Base-by-base conservation (phyloP, 2,113 vertebrate species). In the Strigops habroptila region DNA sequence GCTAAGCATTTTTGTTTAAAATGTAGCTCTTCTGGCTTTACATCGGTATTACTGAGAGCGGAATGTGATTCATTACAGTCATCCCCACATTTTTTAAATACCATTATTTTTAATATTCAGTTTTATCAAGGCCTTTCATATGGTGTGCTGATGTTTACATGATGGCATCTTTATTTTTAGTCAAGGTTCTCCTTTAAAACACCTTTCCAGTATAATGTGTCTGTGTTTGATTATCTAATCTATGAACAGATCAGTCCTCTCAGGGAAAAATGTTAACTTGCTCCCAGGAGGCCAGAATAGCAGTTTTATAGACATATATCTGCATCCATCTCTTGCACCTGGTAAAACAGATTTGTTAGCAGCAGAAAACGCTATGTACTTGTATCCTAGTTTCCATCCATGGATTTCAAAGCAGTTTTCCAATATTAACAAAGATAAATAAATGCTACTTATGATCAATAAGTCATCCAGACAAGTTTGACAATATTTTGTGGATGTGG, bases 161-260 rank as follows among this genome's bases (percentile, higher is more conserved):
- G 70, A 75, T 81, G 49, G 63, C 31, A 85, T 74, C 57, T 85
- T 89, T 93, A 87, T 94, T 96, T 95, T 94, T 75, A 92, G 91
- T 55, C 78, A 89, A 88, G 68, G 41, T 73, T 97, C 84, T 96
- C 87, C 91, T 96, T 95, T 95, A 94, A 96, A 97, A 90, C 88
- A 95, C 86, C 91, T 96, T 97, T 88, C 62, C 2, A 0, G 25
- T 73, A 78, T 78, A 92, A 92, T 75, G 51, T 8, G 12, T 69
- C 60, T 82, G 24, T 91, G 75, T 87, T 90, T 97, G 95, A 95
- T 91, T 97, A 93, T 89, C 95, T 97, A 93, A 95, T 96, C 93
- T 96, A 74, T 67, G 78, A 96, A 71, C 81, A 96, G 81, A 97
- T 96, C 95, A 95, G 75, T 76, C 30, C 49, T 89, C 92, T 94